Evolutionary conservation across 2,888 invertebrate genomes (phyloP), one percentile per base, ranked within the genome.

Genomic region (Agonopterix arenella): DNA sequence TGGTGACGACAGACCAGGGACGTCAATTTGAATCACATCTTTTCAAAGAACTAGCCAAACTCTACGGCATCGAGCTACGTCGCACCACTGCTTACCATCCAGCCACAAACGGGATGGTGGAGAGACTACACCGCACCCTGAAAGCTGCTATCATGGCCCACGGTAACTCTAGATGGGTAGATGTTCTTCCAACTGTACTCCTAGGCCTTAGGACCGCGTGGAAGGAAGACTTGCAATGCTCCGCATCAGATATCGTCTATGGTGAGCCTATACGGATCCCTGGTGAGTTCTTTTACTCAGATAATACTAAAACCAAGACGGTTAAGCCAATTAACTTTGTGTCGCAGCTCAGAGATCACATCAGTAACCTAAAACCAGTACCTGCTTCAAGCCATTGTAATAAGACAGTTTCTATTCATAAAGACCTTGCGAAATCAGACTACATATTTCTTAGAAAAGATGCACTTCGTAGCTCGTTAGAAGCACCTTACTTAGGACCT

Each of bases 101-200:
- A 4, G 18, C 9, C 5, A 2, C 10, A 1, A 40, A 40, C 28
- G 54, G 54, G 2, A 51, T 51, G 51, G 43, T 48, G 10, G 49
- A 49, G 36, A 37, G 48, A 4, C 11, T 52, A 1, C 51, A 50
- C 36, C 50, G 52, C 9, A 44, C 46, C 10, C 13, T 50, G 11
- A 71, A 70, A 47, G 77, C 77, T 53, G 51, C 79, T 38, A 44
- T 69, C 0, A 67, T 79, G 7, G 53, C 64, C n/a, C 67, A 73
- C 37, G 53, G 54, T 0, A 74, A 70, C 45, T 2, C 28, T 2
- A 8, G 28, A 9, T 40, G 40, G 16, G 62, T 75, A 8, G 50
- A 54, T 2, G 52, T 66, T 9, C 53, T 77, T 16, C 61, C 77
- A 1, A 45, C 49, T 1, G 71, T 62, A 48, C 54, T 78, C 1